Conservation (phyloP, 2,797 vertebrate species). For the Sciurus carolinensis region DNA sequence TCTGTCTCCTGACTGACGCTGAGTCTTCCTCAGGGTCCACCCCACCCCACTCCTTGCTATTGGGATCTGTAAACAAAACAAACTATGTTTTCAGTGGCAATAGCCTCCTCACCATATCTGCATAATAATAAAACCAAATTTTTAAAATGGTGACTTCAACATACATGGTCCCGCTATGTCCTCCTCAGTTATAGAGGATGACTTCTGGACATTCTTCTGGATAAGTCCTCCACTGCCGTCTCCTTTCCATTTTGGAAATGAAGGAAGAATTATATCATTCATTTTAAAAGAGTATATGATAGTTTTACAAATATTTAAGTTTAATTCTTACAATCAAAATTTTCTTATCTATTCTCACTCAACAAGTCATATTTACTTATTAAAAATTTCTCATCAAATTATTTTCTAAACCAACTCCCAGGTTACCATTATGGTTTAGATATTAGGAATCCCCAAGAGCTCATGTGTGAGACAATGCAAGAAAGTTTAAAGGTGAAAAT, state of each 20-base stretch:
- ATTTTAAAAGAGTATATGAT: not conserved
- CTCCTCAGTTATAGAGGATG: not conserved
- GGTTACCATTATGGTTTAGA: no score
- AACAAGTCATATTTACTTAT: not conserved
- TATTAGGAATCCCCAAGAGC: no score
- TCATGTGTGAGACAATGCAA: no score
- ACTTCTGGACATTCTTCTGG: not conserved
- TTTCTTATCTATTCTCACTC: not conserved
- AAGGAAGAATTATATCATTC: not conserved
- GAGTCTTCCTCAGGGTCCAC: no score
- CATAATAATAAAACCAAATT: not conserved
- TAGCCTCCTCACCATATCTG: not conserved
- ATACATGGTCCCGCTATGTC: not conserved
- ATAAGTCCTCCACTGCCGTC: not conserved
- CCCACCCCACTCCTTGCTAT: not conserved
- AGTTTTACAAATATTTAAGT: constrained; percentile 19
- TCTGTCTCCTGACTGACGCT: not conserved
- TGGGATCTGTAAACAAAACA: not conserved
- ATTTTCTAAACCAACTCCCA: not conserved
- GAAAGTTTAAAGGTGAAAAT: no score
- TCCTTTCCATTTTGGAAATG: not conserved
- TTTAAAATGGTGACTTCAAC: not conserved
- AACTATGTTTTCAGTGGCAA: not conserved
- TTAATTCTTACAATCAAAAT: constrained; percentile 10
- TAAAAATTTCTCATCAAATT: not conserved